Conservation (phyloP, 2,888 invertebrate genomes). For the Pristionchus maxplancki region DNA sequence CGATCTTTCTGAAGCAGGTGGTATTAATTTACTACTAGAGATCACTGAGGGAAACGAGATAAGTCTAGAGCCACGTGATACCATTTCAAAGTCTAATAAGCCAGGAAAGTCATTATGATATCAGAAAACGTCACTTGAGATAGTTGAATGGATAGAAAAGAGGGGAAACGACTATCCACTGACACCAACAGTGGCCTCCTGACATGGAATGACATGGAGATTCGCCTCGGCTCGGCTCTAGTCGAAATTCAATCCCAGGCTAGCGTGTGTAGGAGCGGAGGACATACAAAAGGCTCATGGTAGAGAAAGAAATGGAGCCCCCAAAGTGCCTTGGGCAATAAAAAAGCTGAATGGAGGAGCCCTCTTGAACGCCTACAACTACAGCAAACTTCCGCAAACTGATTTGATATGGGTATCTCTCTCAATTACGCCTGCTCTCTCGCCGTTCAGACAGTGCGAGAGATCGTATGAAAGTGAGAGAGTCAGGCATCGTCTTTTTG, state of each 20-base stretch:
- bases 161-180: no score
- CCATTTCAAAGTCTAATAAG: no score
- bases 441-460: not conserved
- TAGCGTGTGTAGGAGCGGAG: not conserved
- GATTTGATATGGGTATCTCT: not conserved
- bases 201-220: not conserved
- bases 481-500: no score
- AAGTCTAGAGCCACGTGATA: no score
- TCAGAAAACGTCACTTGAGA: no score
- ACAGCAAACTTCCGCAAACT: constrained; percentile 4
- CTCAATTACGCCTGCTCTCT: not conserved
- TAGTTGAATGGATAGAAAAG: no score
- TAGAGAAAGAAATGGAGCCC: constrained; percentile 26
- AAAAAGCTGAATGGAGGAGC: not conserved
- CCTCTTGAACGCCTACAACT: constrained; percentile 14
- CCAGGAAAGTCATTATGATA: no score
- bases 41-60: no score
- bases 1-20: not conserved
- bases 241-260: constrained; percentile 13
- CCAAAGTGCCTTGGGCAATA: not conserved
- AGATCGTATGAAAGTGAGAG: not conserved
- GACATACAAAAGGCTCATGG: constrained; percentile 5
- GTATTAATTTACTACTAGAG: no score
- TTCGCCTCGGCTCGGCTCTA: not conserved
- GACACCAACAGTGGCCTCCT: not conserved